Conservation (phyloP, 2,797 vertebrate species). For the Todus mexicanus region DNA sequence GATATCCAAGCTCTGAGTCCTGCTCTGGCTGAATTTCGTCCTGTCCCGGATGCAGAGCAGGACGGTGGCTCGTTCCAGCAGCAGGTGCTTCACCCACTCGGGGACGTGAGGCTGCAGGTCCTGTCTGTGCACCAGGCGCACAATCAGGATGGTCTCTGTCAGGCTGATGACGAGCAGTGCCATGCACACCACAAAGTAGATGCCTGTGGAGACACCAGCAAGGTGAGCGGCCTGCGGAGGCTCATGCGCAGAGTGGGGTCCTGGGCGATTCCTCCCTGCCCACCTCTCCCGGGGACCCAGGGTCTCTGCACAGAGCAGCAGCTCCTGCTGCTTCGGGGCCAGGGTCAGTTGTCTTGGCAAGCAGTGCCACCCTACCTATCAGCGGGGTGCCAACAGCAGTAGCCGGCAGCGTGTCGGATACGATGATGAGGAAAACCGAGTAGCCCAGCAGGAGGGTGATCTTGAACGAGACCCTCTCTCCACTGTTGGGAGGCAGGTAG, state of each 20-base stretch:
- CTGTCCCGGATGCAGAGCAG: constrained; percentile 86
- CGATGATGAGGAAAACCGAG: constrained; percentile 98
- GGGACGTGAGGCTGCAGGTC: constrained; percentile 92
- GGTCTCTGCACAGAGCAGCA: not conserved
- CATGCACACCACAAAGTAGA: constrained; percentile 99
- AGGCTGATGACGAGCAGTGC: constrained; percentile 95
- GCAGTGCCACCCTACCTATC: constrained; percentile 76
- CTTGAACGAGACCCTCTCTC: constrained; percentile 97
- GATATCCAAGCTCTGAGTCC: constrained; percentile 58
- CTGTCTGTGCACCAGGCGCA: constrained; percentile 93
- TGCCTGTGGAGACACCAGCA: constrained; percentile 68
- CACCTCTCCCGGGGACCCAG: not conserved
- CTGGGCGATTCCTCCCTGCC: not conserved
- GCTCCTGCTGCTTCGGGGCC: not conserved
- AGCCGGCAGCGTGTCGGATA: constrained; percentile 92
- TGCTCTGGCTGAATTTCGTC: constrained; percentile 69
- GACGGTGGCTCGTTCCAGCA: constrained; percentile 81
- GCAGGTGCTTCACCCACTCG: constrained; percentile 83
- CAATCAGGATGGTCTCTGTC: constrained; percentile 92
- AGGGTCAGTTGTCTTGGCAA: fast-evolving
- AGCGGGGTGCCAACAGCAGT: constrained; percentile 93
- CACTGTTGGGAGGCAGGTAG: constrained; percentile 93
- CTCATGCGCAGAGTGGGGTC: fast-evolving
- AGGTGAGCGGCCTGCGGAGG: not conserved
- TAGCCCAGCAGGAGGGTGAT: constrained; percentile 97